Evolutionary conservation across 2,797 vertebrate genomes (phyloP), one percentile per base, ranked within the genome.

Genomic region (Borostomias antarcticus): DNA sequence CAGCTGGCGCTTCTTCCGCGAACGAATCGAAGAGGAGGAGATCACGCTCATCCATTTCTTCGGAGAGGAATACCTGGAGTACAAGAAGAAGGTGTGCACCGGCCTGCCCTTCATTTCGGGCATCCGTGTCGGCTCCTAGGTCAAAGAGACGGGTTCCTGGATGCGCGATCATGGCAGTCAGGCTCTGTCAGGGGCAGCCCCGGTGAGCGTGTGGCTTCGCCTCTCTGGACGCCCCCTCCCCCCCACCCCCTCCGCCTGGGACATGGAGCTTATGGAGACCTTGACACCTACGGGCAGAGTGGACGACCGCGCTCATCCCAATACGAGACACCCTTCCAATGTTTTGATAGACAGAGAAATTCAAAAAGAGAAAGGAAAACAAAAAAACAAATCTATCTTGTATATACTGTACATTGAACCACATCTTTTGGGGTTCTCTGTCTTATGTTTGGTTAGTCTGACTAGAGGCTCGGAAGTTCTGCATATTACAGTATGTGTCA

Each of bases 1-100:
- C 0, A 98, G 96, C 83, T 99, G 98, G 98, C 90, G 95, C 8
- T 99, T 99, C 91, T 99, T 99, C 85, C 92, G 96, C 4, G 97
- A 99, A 61, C 92, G 97, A 3, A 94, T 97, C 0, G 98, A 99
- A 72, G 97, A 99, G 74, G 98, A 99, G 81, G 98, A 99, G 76
- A 91, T 96, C 54, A 96, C 93, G 0, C 89, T 99, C 26, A 96
- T 99, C 52, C 95, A 98, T 73, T 99, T 99, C 78, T 99, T 99
- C 0, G 95, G 96, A 0, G 96, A 98, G 66, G 94, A 98, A 64
- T 99, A 99, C 65, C 84, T 98, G 73, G 93, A 92, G 50, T 99
- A 99, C 75, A 99, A 99, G 86, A 94, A 89, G 85, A 92, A 75
- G 81, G 96, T 98, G 69, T 90, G 94, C 6, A 95, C 96, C 0